Evolutionary conservation across 2,797 vertebrate genomes (phyloP).

Genomic region (Fistularia tabacaria): DNA sequence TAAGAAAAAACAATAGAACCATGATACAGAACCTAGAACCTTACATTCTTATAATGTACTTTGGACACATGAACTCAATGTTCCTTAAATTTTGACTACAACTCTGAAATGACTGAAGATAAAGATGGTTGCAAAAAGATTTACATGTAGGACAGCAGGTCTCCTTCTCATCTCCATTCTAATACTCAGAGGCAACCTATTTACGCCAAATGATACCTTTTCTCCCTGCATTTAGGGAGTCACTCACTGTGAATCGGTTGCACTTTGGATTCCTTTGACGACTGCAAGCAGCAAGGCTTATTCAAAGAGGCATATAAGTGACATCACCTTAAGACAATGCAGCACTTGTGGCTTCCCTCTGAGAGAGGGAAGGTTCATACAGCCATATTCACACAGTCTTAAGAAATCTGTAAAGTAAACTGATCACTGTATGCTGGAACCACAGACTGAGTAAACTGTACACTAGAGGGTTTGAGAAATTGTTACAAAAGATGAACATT

Average conservation of each 20-base stretch:
- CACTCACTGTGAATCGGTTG: too few species aligned
- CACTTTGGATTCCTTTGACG: too few species aligned
- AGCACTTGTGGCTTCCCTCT: conserved; percentile 62
- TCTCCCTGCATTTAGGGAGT: not conserved
- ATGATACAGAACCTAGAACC: too few species aligned
- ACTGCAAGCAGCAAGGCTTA: conserved; percentile 12
- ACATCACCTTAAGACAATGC: conserved; percentile 61
- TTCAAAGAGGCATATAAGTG: conserved; percentile 51
- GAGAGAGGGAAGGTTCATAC: conserved; percentile 42
- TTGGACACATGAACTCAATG: conserved; percentile 1
- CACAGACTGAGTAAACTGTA: conserved; percentile 56
- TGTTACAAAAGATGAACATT: conserved; percentile 8
- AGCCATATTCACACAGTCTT: conserved; percentile 50
- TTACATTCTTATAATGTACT: conserved; percentile 2
- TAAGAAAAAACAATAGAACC: too few species aligned
- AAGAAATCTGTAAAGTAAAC: conserved; percentile 62
- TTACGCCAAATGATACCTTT: too few species aligned
- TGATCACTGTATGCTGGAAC: conserved; percentile 53
- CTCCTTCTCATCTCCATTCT: too few species aligned
- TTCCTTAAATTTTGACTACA: conserved; percentile 1
- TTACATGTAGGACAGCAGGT: too few species aligned
- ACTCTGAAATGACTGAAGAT: not conserved
- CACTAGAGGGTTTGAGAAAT: conserved; percentile 27
- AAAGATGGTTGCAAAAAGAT: too few species aligned
- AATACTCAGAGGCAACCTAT: too few species aligned